Percentiles rank a stretch among this genome's conserved stretches.
Conservation (phyloP, 2,113 vertebrate genomes). For the Seriola quinqueradiata region DNA sequence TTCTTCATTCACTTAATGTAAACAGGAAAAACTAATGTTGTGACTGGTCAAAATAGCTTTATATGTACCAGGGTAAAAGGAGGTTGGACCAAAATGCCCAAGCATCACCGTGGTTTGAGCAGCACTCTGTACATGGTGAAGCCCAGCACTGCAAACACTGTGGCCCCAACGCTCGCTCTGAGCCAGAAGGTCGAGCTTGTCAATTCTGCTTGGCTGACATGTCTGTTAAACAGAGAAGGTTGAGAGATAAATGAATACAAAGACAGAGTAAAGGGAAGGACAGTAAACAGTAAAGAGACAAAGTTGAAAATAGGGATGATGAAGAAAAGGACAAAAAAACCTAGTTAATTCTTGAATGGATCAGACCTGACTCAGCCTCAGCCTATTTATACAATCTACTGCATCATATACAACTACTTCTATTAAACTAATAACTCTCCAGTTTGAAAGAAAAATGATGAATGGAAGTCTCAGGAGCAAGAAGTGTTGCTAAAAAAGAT, state of each 20-base stretch:
- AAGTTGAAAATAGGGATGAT: neutral
- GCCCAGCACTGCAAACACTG: constrained; percentile 93
- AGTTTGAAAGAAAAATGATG: neutral
- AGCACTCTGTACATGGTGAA: constrained; percentile 96
- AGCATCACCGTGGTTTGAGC: constrained; percentile 91
- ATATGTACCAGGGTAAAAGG: neutral
- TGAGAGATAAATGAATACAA: neutral
- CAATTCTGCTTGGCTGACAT: constrained; percentile 92
- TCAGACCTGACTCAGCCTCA: neutral
- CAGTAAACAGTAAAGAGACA: neutral
- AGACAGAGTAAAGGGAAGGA: neutral
- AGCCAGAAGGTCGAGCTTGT: constrained; percentile 96
- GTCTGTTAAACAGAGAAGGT: constrained; percentile 84
- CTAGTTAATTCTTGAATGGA: neutral
- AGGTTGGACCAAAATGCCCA: neutral
- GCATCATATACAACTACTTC: neutral
- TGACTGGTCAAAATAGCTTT: constrained; percentile 31
- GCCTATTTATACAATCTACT: neutral
- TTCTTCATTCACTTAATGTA: neutral
- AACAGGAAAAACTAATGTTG: constrained; percentile 1
- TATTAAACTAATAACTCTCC: neutral
- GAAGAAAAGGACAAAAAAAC: constrained; percentile 68
- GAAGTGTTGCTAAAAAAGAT: neutral
- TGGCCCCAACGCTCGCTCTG: constrained; percentile 94
- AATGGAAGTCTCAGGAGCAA: neutral